These are phyloP conservation scores for Conus betulinus DNA, from an alignment of 1,140 invertebrate genomes.

Conservation along the genomic window DNA sequence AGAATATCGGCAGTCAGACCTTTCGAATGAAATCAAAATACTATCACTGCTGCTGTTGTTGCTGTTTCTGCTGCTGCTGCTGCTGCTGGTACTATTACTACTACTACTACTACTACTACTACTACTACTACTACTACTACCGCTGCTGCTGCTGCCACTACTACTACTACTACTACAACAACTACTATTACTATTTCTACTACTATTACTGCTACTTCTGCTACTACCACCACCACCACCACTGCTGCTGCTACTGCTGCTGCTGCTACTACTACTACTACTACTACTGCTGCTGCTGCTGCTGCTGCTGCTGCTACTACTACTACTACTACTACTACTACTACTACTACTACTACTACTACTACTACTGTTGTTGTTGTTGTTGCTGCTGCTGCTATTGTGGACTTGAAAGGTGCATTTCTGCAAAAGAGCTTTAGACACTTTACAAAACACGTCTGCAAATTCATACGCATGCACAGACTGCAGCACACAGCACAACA, in stretches of 20 bases:
- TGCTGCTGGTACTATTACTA: not conserved
- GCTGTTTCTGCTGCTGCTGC: too few relatives aligned
- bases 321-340: slow-evolving; percentile 18
- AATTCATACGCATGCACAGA: too few relatives aligned
- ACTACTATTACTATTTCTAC: not conserved
- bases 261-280: not conserved
- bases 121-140: not conserved
- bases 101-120: not conserved
- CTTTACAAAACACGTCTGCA: not conserved
- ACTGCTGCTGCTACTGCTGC: not conserved
- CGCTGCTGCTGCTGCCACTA: not conserved
- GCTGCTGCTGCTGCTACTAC: not conserved
- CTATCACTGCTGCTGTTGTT: too few relatives aligned
- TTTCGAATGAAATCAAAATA: not conserved
- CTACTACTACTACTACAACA: not conserved
- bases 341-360: slow-evolving; percentile 6
- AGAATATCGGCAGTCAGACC: too few relatives aligned
- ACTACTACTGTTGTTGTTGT: not conserved
- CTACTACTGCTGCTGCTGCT: not conserved
- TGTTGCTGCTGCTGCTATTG: not conserved
- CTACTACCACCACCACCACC: not conserved
- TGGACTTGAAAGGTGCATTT: not conserved
- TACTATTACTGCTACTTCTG: not conserved
- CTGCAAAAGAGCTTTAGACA: not conserved
- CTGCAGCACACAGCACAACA: too few relatives aligned